These are phyloP conservation scores for Atherix ibis DNA, from an alignment of 2,888 invertebrate species.

Conservation along the genomic window DNA sequence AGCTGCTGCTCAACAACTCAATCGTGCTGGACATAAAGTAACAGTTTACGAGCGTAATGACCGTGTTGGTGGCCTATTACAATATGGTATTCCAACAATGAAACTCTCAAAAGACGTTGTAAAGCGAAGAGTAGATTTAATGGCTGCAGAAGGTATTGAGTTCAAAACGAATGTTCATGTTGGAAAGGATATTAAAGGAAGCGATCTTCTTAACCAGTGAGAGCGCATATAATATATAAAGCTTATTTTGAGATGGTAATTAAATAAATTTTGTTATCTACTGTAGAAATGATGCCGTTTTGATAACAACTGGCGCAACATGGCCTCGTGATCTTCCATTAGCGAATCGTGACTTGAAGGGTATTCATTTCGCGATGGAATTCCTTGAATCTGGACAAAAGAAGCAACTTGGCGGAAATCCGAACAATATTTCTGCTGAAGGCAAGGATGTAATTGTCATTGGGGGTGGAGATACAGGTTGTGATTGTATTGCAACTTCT, in stretches of 20 bases:
- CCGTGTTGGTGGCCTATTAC: conserved; percentile 81
- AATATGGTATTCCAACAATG: conserved; percentile 99
- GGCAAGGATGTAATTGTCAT: conserved; percentile 91
- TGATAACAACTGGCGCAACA: conserved; percentile 87
- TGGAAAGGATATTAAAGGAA: conserved; percentile 76
- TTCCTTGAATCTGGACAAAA: conserved; percentile 96
- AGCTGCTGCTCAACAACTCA: conserved; percentile 92
- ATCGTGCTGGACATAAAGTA: conserved; percentile 86
- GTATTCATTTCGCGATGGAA: conserved; percentile 96
- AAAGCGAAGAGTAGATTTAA: conserved; percentile 67
- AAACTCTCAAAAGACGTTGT: conserved; percentile 91
- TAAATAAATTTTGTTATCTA: neutral
- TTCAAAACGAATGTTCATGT: conserved; percentile 85
- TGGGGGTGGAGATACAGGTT: conserved; percentile 76
- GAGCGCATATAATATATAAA: conserved; percentile 13
- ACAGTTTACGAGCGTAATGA: conserved; percentile 96
- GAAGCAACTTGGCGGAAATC: conserved; percentile 60
- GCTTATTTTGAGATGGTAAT: neutral
- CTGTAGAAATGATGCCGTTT: conserved; percentile 66
- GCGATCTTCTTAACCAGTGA: conserved; percentile 46
- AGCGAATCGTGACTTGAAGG: conserved; percentile 72
- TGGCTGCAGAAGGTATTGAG: conserved; percentile 74
- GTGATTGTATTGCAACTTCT: conserved; percentile 97
- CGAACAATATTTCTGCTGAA: conserved; percentile 58
- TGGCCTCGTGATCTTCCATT: conserved; percentile 87